Percentiles rank a stretch among this genome's conserved stretches.
These are phyloP conservation scores for Lutraria rhynchaena DNA, from an alignment of 1,140 invertebrate genomes.

Conservation along the genomic window DNA sequence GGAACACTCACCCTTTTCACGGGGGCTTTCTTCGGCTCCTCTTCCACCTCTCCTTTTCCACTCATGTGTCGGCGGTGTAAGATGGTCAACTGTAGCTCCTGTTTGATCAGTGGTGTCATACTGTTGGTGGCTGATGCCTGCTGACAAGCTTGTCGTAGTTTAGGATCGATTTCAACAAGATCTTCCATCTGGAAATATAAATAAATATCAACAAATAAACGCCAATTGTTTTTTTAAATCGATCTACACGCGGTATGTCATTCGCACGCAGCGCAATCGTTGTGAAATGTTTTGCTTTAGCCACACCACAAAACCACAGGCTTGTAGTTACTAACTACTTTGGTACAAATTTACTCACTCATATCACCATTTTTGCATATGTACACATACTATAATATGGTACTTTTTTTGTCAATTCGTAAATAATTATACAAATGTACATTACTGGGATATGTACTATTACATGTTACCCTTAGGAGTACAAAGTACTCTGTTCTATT, in stretches of 20 bases:
- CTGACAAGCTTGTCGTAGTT: neutral
- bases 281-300: neutral
- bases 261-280: neutral
- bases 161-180: slow-evolving; percentile 9
- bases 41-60: slow-evolving; percentile 9
- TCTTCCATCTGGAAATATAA: neutral
- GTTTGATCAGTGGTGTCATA: slow-evolving; percentile 18
- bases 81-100: slow-evolving; percentile 27
- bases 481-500: too few relatives aligned
- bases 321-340: too few relatives aligned
- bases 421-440: too few relatives aligned
- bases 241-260: neutral
- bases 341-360: too few relatives aligned
- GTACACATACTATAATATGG: too few relatives aligned
- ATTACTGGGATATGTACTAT: too few relatives aligned
- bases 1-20: slow-evolving; percentile 19
- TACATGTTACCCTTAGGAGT: too few relatives aligned
- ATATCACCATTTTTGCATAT: too few relatives aligned
- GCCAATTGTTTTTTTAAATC: too few relatives aligned
- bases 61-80: neutral
- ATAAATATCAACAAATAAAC: neutral
- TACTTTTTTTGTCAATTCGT: too few relatives aligned
- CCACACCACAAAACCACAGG: too few relatives aligned
- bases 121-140: neutral
- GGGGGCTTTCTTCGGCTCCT: neutral